A percentile compares a stretch with the other conserved stretches of the same genome.
Conservation (phyloP, 2,888 invertebrate species). For the Malacosoma neustria region DNA sequence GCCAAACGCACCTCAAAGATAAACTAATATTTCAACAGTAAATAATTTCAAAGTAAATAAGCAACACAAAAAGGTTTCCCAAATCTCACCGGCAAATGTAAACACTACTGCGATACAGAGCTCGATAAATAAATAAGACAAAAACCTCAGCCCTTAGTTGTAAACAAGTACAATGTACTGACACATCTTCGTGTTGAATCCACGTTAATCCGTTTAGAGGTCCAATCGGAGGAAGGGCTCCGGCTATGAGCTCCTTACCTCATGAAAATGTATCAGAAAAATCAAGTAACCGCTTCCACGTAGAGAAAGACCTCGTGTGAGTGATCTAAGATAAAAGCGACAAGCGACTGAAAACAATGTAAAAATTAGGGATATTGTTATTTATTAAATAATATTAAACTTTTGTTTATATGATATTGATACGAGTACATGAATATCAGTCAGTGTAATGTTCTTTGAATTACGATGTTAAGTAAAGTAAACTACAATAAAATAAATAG, state of each 20-base stretch:
- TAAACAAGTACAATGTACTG: background rate
- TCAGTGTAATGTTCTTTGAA: too few species aligned
- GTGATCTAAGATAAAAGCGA: slow-evolving; percentile 28
- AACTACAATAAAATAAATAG: too few species aligned
- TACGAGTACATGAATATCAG: too few species aligned
- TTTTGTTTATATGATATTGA: slow-evolving; percentile 1
- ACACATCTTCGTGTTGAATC: background rate
- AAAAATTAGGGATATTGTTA: background rate
- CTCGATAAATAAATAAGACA: background rate
- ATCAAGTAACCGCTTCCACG: slow-evolving; percentile 55
- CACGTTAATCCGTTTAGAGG: slow-evolving; percentile 49
- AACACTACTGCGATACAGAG: background rate
- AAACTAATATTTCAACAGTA: too few species aligned
- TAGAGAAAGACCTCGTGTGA: slow-evolving; percentile 21
- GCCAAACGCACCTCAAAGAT: too few species aligned
- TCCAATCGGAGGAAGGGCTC: slow-evolving; percentile 38
- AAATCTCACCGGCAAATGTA: background rate
- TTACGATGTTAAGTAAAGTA: too few species aligned
- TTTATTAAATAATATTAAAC: background rate
- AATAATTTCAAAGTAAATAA: too few species aligned
- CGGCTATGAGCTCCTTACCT: slow-evolving; percentile 43
- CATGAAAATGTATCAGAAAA: slow-evolving; percentile 75
- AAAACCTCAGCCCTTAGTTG: background rate
- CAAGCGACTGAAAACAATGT: background rate
- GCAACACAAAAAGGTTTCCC: too few species aligned